phyloP scores from a whole-genome alignment of 2,797 vertebrate species.

The Tinamus major region DNA sequence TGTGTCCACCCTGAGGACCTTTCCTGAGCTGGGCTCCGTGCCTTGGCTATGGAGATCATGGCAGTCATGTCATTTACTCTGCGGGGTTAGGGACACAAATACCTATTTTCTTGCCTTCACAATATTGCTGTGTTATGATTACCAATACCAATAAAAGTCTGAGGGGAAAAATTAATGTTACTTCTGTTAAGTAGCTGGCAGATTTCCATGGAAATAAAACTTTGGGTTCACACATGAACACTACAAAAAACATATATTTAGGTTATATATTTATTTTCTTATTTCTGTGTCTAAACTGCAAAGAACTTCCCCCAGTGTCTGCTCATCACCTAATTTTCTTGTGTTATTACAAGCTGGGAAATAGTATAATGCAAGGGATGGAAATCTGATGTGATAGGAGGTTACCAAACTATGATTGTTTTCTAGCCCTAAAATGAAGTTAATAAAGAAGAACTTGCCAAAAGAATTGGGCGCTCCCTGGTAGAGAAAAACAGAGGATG shows the following conservation, averaged over 20 bases:
- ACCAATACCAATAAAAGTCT: background rate
- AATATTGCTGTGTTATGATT: background rate
- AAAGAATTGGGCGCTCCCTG: slow-evolving; percentile 34
- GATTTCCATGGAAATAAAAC: background rate
- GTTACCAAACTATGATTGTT: background rate
- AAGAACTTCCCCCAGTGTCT: background rate
- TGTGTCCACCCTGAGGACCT: accelerated
- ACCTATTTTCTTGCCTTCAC: background rate
- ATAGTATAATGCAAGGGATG: background rate
- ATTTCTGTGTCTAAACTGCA: background rate
- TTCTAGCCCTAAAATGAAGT: background rate
- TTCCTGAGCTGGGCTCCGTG: background rate
- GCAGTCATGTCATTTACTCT: background rate
- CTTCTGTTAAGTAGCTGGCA: background rate
- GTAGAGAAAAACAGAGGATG: slow-evolving; percentile 42
- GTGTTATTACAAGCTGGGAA: background rate
- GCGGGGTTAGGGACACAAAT: background rate
- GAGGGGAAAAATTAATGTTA: background rate
- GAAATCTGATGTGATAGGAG: background rate
- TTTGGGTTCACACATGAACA: background rate
- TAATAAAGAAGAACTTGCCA: slow-evolving; percentile 15
- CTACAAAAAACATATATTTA: background rate
- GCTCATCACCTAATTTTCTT: background rate
- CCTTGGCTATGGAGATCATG: background rate
- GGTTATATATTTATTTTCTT: background rate